A percentile compares a stretch with the other conserved stretches of the same genome.
These are phyloP conservation scores for Tolmerus cingulatus DNA, from an alignment of 2,888 invertebrate species.

Conservation along the genomic window DNA sequence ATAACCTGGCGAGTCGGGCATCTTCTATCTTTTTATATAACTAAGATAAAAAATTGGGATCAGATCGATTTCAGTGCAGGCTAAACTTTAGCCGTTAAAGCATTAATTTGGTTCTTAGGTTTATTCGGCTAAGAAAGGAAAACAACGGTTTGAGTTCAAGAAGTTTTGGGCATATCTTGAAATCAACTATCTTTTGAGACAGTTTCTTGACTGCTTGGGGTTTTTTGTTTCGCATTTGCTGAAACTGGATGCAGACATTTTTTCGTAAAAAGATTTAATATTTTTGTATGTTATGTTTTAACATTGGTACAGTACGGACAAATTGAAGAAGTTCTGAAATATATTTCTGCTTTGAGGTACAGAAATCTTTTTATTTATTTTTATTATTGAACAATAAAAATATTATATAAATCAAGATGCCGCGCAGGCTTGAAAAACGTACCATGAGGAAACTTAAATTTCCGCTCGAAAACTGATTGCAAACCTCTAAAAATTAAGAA, in stretches of 20 bases:
- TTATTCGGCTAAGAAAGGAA: not conserved
- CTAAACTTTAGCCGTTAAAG: not conserved
- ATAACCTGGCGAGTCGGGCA: not conserved
- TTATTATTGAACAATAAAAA: too few species aligned
- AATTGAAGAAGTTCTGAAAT: too few species aligned
- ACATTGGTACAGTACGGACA: too few species aligned
- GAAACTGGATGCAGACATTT: not conserved
- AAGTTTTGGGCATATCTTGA: not conserved
- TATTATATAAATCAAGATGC: too few species aligned
- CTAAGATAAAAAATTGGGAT: not conserved
- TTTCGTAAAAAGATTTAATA: not conserved
- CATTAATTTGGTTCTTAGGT: not conserved
- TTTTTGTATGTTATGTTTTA: not conserved
- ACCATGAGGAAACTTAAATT: too few species aligned
- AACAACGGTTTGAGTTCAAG: not conserved
- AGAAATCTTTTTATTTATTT: too few species aligned
- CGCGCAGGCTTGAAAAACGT: too few species aligned
- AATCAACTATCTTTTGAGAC: not conserved
- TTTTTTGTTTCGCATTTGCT: not conserved
- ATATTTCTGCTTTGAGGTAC: too few species aligned
- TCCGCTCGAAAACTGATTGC: too few species aligned
- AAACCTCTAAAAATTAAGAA: too few species aligned
- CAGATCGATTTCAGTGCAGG: not conserved
- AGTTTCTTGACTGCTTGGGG: not conserved
- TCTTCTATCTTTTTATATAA: not conserved